Evolutionary conservation across 1,140 invertebrate genomes (phyloP), one percentile per base, ranked within the genome.

Genomic region (Papilio glaucus): DNA sequence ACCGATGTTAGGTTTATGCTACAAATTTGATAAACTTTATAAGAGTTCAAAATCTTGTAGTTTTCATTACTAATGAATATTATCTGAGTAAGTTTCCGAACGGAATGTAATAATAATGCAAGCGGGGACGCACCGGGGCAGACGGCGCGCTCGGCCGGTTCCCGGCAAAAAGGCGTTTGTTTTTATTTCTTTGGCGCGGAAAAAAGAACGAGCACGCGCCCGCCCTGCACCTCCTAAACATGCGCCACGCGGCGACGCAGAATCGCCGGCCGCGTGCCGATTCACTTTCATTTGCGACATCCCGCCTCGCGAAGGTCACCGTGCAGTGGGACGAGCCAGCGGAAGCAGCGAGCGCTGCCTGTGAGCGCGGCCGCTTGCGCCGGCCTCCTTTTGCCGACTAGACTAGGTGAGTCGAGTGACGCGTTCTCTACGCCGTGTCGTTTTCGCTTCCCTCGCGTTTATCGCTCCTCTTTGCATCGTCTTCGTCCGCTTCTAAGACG

Each of bases 271-370:
- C 83, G 83, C 81, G 80, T 87, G 85, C 87, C 83, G 85, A 90
- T 93, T 93, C 92, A 93, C 92, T 93, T 93, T 93, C 92, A 91
- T 91, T 92, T 89, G 90, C 87, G 91, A 90, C 87, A 91, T 91
- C 89, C 83, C 89, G 86, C 87, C 71, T 86, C 84, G 84, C 89
- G 92, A 92, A 93, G 92, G 92, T 93, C 92, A 93, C 84, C 84
- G 88, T 87, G 87, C 85, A 88, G 77, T 77, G 77, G 60, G 76
- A 33, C 29, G 29, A 2, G 29, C 29, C 29, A 67, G n/a, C 69
- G 57, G 75, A 41, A 62, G 73, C 76, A 29, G 24, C 71, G 73
- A 74, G 73, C 73, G 80, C 83, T 80, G 76, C 82, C 77, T 79
- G 75, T 75, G 68, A 78, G 79, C 80, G 77, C 83, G 83, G 75